Base-by-base conservation (phyloP, 1,140 invertebrate species). In the Sweltsa coloradensis region DNA sequence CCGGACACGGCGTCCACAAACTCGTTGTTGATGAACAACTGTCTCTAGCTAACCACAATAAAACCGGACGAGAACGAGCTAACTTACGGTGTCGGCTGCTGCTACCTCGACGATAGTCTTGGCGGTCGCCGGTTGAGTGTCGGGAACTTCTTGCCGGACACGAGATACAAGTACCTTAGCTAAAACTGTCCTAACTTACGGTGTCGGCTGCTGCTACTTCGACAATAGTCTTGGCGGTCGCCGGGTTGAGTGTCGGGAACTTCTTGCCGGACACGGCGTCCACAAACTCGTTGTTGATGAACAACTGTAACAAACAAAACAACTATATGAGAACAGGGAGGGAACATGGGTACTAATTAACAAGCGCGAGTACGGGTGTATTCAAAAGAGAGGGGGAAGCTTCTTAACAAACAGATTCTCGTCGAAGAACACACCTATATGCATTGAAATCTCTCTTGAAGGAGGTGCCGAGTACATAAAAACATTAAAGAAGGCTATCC, bases 1-100 rank as follows among this genome's bases (percentile, higher is more conserved):
- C 74, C 73, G 52, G 74, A 84, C 0, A 73, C 69, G 2, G 89
- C 72, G 60, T 92, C 78, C 34, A 89, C 83, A 68, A 86, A 96
- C 62, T 91, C 82, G 65, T 94, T 94, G 69, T 94, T 89, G 59
- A 95, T 94, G 59, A 95, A 95, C 11, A 93, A 66, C 89, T 94
- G 57, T n/a, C n/a, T n/a, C n/a, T n/a, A n/a, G n/a, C n/a, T n/a
- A n/a, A n/a, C n/a, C n/a, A n/a, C n/a, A n/a, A n/a, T n/a, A n/a
- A n/a, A n/a, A n/a, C n/a, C n/a, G n/a, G n/a, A n/a, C n/a, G n/a
- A n/a, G n/a, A n/a, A n/a, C n/a, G n/a, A n/a, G 14, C 13, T 24
- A 24, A 23, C 41, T 57, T 69, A 83, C 81, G 72, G 84, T 82
- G 57, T 79, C 78, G 45, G 77, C 91, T 72, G 93, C 89, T 39